A percentile compares a stretch with the other conserved stretches of the same genome.
Evolutionary conservation across 2,797 vertebrate genomes (phyloP).

Genomic region (Bradypodion ventrale): DNA sequence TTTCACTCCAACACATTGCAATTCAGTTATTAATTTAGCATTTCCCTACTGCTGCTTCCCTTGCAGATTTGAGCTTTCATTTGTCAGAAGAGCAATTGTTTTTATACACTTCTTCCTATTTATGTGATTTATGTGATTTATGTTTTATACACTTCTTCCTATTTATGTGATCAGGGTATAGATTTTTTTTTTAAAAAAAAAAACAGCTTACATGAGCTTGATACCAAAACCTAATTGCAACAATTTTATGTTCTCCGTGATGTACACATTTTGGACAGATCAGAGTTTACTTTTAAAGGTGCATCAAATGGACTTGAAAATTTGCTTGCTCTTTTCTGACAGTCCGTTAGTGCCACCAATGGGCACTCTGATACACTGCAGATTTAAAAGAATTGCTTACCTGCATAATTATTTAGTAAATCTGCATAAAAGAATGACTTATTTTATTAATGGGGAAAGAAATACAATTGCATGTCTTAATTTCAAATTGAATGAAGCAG

Average conservation of each 20-base stretch:
- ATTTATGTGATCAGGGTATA: conserved; percentile 32
- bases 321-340: conserved; percentile 14
- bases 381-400: conserved; percentile 40
- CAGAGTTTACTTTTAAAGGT: conserved; percentile 58
- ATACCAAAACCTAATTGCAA: conserved; percentile 31
- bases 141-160: conserved; percentile 47
- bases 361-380: conserved; percentile 44
- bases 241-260: conserved; percentile 41
- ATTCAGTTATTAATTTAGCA: conserved; percentile 29
- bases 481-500: conserved; percentile 41
- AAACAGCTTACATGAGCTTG: conserved; percentile 39
- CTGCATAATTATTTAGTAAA: conserved; percentile 13
- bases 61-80: conserved; percentile 40
- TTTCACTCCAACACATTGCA: conserved; percentile 31
- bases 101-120: conserved; percentile 47
- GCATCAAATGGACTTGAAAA: conserved; percentile 29
- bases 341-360: conserved; percentile 70
- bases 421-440: neutral
- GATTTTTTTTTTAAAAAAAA: conserved; percentile 40
- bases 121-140: no score
- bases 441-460: conserved; percentile 22
- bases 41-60: conserved; percentile 38
- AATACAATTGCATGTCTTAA: conserved; percentile 54
- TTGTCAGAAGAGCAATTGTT: conserved; percentile 35
- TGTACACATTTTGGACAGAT: conserved; percentile 49